Conservation (phyloP, 2,797 vertebrate genomes). For the Enteromius radiatus region DNA sequence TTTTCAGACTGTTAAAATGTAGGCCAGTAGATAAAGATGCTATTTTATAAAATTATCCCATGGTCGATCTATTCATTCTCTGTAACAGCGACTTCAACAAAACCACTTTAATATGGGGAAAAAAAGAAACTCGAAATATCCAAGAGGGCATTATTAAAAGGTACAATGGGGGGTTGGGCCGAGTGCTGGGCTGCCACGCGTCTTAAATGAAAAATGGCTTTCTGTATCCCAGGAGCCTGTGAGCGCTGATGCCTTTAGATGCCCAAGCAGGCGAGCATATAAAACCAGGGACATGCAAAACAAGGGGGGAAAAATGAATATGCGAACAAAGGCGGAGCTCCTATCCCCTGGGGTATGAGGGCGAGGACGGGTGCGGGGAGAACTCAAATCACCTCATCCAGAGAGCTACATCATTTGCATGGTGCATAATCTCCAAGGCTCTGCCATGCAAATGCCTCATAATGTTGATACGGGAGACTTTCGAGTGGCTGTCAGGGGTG, state of each 20-base stretch:
- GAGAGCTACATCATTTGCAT: constrained; percentile 48
- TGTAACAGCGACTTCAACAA: neutral
- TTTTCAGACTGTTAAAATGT: neutral
- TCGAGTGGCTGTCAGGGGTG: constrained; percentile 30
- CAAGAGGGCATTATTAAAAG: constrained; percentile 46
- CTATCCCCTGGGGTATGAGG: constrained; percentile 32
- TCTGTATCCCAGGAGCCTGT: constrained; percentile 36
- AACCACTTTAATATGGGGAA: neutral
- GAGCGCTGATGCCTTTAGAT: constrained; percentile 37
- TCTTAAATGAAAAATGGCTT: constrained; percentile 61
- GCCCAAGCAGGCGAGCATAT: constrained; percentile 42
- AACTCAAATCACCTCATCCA: constrained; percentile 52
- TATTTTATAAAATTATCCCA: neutral
- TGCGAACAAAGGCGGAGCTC: constrained; percentile 41
- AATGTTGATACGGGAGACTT: constrained; percentile 39
- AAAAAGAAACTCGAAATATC: constrained; percentile 14
- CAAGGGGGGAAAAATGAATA: constrained; percentile 47
- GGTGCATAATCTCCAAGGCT: constrained; percentile 58
- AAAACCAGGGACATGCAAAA: constrained; percentile 37
- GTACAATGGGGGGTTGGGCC: constrained; percentile 52
- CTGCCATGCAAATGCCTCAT: constrained; percentile 58
- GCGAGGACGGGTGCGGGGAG: neutral
- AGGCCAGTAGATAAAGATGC: neutral
- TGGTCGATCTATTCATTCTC: neutral
- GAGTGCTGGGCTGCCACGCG: constrained; percentile 30